These are phyloP conservation scores for Otus scops DNA, from an alignment of 2,797 vertebrate genomes.

Conservation along the genomic window DNA sequence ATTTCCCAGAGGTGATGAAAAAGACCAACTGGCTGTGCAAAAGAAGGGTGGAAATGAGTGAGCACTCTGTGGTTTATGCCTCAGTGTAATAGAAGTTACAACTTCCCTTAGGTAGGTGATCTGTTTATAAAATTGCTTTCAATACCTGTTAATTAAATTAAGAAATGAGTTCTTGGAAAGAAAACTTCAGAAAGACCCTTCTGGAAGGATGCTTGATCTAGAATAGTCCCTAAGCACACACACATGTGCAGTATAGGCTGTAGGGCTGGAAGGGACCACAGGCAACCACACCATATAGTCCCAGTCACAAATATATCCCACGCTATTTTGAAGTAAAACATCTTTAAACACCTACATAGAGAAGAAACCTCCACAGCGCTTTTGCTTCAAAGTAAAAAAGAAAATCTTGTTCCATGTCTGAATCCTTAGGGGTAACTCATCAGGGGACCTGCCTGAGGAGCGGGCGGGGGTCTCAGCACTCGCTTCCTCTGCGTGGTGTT, in stretches of 20 bases:
- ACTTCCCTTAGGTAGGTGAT: not conserved
- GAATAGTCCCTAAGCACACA: not conserved
- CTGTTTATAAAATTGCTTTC: not conserved
- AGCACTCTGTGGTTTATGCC: not conserved
- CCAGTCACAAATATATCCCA: not conserved
- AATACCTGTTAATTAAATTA: not conserved
- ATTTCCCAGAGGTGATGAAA: not conserved
- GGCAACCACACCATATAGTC: not conserved
- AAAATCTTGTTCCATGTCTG: not conserved
- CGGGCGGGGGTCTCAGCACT: not conserved
- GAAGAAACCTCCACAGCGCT: not conserved
- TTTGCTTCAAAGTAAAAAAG: not conserved
- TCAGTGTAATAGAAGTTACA: not conserved
- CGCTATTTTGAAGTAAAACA: not conserved
- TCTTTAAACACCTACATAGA: not conserved
- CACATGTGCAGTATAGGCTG: not conserved
- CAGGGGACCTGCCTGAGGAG: not conserved
- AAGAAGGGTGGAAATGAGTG: not conserved
- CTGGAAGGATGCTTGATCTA: not conserved
- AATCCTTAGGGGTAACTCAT: not conserved
- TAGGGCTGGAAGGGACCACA: not conserved
- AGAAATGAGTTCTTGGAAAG: not conserved
- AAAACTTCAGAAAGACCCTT: not conserved
- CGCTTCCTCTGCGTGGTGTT: accelerated
- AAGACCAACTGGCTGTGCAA: not conserved